phyloP scores from a whole-genome alignment of 2,797 vertebrate species.

The Chromis chromis region DNA sequence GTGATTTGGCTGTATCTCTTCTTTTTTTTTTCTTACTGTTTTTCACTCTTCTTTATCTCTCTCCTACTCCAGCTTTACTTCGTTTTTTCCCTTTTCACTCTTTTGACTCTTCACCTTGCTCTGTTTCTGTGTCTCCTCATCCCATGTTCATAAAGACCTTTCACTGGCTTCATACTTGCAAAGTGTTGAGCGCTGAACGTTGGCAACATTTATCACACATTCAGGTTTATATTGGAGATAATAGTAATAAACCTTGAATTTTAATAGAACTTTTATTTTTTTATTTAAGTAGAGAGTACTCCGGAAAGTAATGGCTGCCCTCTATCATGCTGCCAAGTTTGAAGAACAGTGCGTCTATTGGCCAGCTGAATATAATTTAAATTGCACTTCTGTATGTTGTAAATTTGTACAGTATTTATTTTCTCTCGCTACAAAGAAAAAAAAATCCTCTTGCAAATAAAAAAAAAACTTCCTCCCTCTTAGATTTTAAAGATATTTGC shows the following conservation, averaged over 20 bases:
- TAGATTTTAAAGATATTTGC: slow-evolving; percentile 46
- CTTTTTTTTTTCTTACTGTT: slow-evolving; percentile 36
- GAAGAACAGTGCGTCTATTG: slow-evolving; percentile 40
- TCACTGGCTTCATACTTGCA: slow-evolving; percentile 10
- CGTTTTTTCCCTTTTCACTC: not conserved
- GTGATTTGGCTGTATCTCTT: slow-evolving; percentile 21
- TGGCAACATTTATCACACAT: slow-evolving; percentile 27
- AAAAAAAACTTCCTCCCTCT: slow-evolving; percentile 17
- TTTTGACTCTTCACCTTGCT: slow-evolving; percentile 25
- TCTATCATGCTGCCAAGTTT: slow-evolving; percentile 23
- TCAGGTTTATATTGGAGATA: slow-evolving; percentile 43
- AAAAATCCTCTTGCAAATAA: slow-evolving; percentile 31
- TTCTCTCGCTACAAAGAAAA: slow-evolving; percentile 17
- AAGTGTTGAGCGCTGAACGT: slow-evolving; percentile 3
- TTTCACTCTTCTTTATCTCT: slow-evolving; percentile 43
- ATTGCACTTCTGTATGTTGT: slow-evolving; percentile 36
- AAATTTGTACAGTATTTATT: slow-evolving; percentile 32
- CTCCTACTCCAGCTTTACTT: not conserved
- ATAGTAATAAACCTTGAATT: slow-evolving; percentile 21
- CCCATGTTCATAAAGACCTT: slow-evolving; percentile 10
- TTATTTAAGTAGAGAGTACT: slow-evolving; percentile 28
- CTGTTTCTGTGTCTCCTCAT: slow-evolving; percentile 9
- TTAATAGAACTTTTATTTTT: slow-evolving; percentile 15
- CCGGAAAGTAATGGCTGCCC: slow-evolving; percentile 25
- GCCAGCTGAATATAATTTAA: slow-evolving; percentile 40